Conservation (phyloP, 2,113 vertebrate species). For the Pygathrix nemaeus region DNA sequence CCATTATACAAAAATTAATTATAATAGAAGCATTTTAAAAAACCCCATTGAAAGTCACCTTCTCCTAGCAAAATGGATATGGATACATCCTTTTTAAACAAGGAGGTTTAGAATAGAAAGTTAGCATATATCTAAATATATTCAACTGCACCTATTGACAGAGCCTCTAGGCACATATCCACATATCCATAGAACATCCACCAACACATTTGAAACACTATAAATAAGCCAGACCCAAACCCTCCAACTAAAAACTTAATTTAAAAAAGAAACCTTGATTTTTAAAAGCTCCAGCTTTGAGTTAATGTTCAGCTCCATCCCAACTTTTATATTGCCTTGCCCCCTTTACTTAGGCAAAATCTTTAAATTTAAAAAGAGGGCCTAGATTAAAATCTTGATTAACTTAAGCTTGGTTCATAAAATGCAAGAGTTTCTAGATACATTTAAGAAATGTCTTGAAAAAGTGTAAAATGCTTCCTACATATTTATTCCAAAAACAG, state of each 20-base stretch:
- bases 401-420: constrained; percentile 4
- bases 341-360: not conserved
- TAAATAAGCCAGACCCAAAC: constrained; percentile 29
- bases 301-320: not conserved
- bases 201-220: constrained; percentile 21
- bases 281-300: not conserved
- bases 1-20: constrained; percentile 5
- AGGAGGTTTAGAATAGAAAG: constrained; percentile 27
- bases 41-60: not conserved
- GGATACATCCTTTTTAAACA: constrained; percentile 35
- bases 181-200: not conserved
- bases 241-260: constrained; percentile 5
- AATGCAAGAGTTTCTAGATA: not conserved
- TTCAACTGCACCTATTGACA: constrained; percentile 12
- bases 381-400: not conserved
- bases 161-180: not conserved
- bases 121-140: not conserved
- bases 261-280: constrained; percentile 6
- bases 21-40: not conserved
- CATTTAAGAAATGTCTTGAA: not conserved
- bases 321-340: not conserved
- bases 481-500: not conserved
- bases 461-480: not conserved
- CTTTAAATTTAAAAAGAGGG: not conserved
- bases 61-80: not conserved